Conservation (phyloP, 2,888 invertebrate species). For the Nipponacmea schrenckii region DNA sequence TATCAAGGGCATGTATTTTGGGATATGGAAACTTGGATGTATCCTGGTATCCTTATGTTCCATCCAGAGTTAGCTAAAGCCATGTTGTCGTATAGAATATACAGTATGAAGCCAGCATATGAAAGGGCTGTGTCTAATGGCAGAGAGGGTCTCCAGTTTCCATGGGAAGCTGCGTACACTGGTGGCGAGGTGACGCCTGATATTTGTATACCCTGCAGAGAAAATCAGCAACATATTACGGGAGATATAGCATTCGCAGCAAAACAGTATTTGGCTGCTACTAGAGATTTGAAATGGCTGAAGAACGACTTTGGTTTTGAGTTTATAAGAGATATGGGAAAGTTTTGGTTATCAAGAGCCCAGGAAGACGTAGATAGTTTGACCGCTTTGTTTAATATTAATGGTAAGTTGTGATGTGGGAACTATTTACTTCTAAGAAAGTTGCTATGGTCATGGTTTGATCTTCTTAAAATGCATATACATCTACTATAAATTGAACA, state of each 20-base stretch:
- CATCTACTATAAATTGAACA: no score
- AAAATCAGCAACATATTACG: constrained; percentile 47
- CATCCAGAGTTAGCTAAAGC: constrained; percentile 44
- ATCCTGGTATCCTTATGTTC: constrained; percentile 49
- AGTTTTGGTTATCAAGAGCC: constrained; percentile 50
- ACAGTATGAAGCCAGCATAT: constrained; percentile 27
- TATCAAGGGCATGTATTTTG: no score
- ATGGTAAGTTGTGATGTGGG: constrained; percentile 35
- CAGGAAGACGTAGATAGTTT: constrained; percentile 40
- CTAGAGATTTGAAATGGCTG: constrained; percentile 53
- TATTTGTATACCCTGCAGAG: constrained; percentile 25
- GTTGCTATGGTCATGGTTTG: no score
- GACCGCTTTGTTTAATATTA: constrained; percentile 50
- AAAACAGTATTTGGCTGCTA: constrained; percentile 56
- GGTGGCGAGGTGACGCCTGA: constrained; percentile 42
- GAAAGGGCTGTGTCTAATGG: constrained; percentile 31
- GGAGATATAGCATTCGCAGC: constrained; percentile 60
- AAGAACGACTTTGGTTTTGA: constrained; percentile 43
- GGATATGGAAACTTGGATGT: no score
- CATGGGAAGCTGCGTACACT: constrained; percentile 47
- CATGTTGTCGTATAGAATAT: constrained; percentile 40
- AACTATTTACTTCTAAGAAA: no score
- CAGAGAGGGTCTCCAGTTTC: constrained; percentile 37
- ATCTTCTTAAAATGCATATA: no score
- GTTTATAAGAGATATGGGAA: constrained; percentile 55